These are phyloP conservation scores for Orycteropus afer DNA, from an alignment of 2,113 vertebrate species.

Conservation along the genomic window DNA sequence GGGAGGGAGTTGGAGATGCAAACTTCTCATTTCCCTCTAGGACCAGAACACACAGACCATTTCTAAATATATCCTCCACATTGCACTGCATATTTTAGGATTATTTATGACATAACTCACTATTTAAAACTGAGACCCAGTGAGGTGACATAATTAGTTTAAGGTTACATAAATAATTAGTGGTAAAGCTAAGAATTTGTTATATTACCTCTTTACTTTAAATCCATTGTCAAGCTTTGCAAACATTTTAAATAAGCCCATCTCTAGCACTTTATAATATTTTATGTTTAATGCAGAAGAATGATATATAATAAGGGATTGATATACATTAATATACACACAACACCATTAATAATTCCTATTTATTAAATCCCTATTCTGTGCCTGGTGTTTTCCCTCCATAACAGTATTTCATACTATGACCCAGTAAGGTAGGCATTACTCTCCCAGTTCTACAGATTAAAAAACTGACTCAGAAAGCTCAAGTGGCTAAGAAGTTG, in stretches of 20 bases:
- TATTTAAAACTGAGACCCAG: neutral
- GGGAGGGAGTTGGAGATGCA: neutral
- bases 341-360: neutral
- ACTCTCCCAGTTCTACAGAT: neutral
- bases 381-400: neutral
- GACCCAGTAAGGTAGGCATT: neutral
- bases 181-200: neutral
- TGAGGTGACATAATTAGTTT: neutral
- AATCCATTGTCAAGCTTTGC: neutral
- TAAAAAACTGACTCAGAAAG: neutral
- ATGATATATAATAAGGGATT: neutral
- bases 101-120: neutral
- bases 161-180: neutral
- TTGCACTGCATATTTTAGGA: neutral
- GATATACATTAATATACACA: accelerated
- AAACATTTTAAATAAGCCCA: neutral
- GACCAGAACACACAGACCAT: neutral
- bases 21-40: neutral
- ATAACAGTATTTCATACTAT: accelerated
- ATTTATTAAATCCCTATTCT: neutral
- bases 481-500: neutral
- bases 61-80: accelerated
- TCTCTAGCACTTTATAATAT: neutral
- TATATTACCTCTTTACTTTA: neutral
- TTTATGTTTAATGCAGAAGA: neutral